These are phyloP conservation scores for Tiliqua scincoides DNA, from an alignment of 2,113 vertebrate species.

Conservation along the genomic window DNA sequence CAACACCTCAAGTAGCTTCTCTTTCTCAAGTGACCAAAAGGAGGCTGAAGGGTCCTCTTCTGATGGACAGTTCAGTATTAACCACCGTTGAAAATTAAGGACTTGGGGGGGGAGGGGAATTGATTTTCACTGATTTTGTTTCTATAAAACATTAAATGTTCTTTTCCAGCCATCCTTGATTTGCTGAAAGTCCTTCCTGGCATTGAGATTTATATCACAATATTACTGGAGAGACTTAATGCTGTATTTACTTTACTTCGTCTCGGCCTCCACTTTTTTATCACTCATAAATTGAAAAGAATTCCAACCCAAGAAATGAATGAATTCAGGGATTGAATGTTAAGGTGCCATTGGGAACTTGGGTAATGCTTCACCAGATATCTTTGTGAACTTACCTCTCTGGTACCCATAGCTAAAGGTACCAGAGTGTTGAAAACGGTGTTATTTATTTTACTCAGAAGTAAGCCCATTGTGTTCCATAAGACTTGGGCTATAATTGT, in stretches of 20 bases:
- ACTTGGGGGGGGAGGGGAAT: too few species aligned
- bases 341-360: neutral
- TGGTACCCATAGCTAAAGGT: neutral
- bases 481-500: too few species aligned
- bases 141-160: slow-evolving; percentile 47
- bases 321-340: neutral
- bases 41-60: too few species aligned
- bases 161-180: slow-evolving; percentile 59
- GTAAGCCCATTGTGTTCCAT: too few species aligned
- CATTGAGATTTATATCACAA: slow-evolving; percentile 61
- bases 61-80: too few species aligned
- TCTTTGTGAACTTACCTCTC: neutral
- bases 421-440: too few species aligned
- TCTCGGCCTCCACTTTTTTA: slow-evolving; percentile 43
- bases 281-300: slow-evolving; percentile 44
- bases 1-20: too few species aligned
- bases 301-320: slow-evolving; percentile 28
- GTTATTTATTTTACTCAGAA: too few species aligned
- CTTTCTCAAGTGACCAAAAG: too few species aligned
- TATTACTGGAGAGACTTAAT: slow-evolving; percentile 59
- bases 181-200: slow-evolving; percentile 56
- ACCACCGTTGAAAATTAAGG: too few species aligned
- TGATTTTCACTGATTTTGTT: slow-evolving; percentile 1
- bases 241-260: slow-evolving; percentile 57
- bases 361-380: neutral